These are phyloP conservation scores for Anarhynchus alexandrinus DNA, from an alignment of 2,113 vertebrate genomes.

Conservation along the genomic window DNA sequence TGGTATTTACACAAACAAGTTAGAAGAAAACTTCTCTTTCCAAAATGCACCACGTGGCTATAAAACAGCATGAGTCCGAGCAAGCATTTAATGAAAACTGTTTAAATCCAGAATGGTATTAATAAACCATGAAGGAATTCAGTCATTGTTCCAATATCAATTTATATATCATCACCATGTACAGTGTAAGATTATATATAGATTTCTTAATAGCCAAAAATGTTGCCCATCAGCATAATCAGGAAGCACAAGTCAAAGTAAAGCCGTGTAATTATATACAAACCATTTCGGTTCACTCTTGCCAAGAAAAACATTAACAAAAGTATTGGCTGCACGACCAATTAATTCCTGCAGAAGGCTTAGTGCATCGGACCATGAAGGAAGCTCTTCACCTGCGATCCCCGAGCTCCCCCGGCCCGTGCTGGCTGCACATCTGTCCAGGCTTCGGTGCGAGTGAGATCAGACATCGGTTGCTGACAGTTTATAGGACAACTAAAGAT, in stretches of 20 bases:
- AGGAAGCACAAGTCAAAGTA: not conserved
- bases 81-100: not conserved
- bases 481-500: not conserved
- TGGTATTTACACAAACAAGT: not conserved
- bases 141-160: conserved; percentile 15
- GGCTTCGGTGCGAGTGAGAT: not conserved
- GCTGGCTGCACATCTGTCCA: not conserved
- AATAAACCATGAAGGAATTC: conserved; percentile 37
- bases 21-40: not conserved
- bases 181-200: not conserved
- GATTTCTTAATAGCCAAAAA: conserved; percentile 7
- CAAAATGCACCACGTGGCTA: not conserved
- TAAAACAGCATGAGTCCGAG: not conserved
- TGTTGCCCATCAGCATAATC: not conserved
- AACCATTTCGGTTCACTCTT: not conserved
- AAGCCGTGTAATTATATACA: not conserved
- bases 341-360: not conserved
- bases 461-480: not conserved
- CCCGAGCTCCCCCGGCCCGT: rapidly evolving
- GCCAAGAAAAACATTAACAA: not conserved
- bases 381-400: not conserved
- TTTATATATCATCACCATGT: not conserved
- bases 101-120: conserved; percentile 1
- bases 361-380: rapidly evolving
- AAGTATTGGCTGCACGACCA: not conserved